These are phyloP conservation scores for Diabrotica virgifera DNA, from an alignment of 1,140 invertebrate genomes.

Conservation along the genomic window DNA sequence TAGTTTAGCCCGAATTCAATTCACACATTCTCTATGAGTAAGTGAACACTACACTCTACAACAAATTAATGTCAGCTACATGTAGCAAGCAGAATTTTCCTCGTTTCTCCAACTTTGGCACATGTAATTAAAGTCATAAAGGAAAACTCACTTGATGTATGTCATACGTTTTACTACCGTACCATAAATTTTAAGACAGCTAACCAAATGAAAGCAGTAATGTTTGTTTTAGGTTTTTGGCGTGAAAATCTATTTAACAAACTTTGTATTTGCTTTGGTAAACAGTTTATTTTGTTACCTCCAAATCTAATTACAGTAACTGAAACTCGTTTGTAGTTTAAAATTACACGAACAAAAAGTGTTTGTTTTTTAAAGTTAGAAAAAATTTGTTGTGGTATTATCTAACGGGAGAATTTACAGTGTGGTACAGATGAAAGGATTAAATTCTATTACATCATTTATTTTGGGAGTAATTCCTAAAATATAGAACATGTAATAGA, in stretches of 20 bases:
- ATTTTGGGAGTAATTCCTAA: too few species aligned
- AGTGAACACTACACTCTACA: conserved; percentile 10
- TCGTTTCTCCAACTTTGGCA: conserved; percentile 15
- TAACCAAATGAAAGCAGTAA: not conserved
- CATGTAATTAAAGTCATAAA: conserved; percentile 13
- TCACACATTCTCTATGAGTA: not conserved
- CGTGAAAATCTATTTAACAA: not conserved
- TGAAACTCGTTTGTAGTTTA: too few species aligned
- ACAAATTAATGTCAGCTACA: conserved; percentile 14
- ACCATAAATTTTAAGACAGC: not conserved
- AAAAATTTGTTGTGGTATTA: too few species aligned
- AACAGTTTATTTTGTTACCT: too few species aligned
- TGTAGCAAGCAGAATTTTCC: conserved; percentile 11
- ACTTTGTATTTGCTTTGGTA: not conserved
- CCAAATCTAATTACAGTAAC: too few species aligned
- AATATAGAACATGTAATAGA: too few species aligned
- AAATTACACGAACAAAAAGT: too few species aligned
- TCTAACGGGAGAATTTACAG: too few species aligned
- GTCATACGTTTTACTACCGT: conserved; percentile 4
- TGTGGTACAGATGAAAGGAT: too few species aligned
- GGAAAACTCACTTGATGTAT: conserved; percentile 10
- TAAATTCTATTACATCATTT: too few species aligned
- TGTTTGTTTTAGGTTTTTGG: not conserved
- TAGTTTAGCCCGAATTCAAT: not conserved
- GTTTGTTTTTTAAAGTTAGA: too few species aligned